Base-by-base conservation (phyloP, 2,797 vertebrate genomes). In the Apogon talboti region DNA sequence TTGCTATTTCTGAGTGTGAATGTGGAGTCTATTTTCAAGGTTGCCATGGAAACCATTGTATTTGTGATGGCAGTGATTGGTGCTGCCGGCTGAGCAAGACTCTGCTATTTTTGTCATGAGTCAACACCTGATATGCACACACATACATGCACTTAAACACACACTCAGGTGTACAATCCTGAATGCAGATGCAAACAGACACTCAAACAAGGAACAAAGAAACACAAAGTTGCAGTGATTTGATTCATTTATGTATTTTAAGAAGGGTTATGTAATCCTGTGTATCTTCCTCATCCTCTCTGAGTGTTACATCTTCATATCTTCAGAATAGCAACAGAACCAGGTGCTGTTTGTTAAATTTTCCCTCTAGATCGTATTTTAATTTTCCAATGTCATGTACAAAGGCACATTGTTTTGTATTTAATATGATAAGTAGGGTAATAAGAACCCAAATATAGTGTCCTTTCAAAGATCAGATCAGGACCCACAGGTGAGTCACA, bases 21-120 rank as follows among this genome's bases (percentile, higher is more conserved):
- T 79, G 84, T 88, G 53, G 88, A 92, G 91, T 94, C 93, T 94
- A 93, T 94, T 92, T 94, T 92, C 90, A 88, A 65, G 86, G 92
- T 94, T 94, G 89, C 92, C 93, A 85, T 93, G 91, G 93, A 91
- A 94, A 95, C 94, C 91, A 93, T 94, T 94, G 93, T 94, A 94
- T 93, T 94, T 93, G 90, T 87, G 87, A 89, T 87, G 79, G 78
- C 91, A 82, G 88, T 91, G 90, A 93, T 93, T 93, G 93, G 92
- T 89, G 89, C 92, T 93, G 90, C 92, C 64, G 87, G 85, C 90
- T 74, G 83, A 92, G 90, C 90, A 89, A 92, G 90, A 90, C 87
- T 89, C 87, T 89, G 84, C 92, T 94, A 94, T 94, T 94, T 94
- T 92, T 93, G 91, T 92, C 90, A 84, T 86, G 86, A 92, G 89